Evolutionary conservation across 1,140 invertebrate genomes (phyloP).

Genomic region (Babylonia areolata): DNA sequence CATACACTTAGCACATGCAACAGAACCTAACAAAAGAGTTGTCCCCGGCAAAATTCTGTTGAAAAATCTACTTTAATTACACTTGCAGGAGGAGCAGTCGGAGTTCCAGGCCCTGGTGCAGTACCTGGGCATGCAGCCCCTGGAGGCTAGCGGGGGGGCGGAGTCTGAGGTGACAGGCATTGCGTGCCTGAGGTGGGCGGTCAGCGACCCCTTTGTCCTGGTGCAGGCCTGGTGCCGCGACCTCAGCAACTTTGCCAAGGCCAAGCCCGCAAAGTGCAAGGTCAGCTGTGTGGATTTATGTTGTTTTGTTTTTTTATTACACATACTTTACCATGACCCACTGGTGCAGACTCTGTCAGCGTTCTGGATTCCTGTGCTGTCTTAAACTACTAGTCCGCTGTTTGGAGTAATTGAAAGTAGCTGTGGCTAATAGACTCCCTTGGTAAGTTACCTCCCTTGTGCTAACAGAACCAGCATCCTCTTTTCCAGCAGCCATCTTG

Average conservation of each 20-base stretch:
- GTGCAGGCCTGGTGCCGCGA: conserved; percentile 74
- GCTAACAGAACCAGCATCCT: too few species aligned
- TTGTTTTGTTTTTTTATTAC: too few species aligned
- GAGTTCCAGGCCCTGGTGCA: conserved; percentile 58
- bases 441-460: too few species aligned
- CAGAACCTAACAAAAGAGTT: background rate
- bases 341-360: too few species aligned
- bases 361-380: too few species aligned
- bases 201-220: conserved; percentile 61
- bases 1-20: background rate
- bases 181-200: conserved; percentile 64
- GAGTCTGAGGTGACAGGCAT: conserved; percentile 31
- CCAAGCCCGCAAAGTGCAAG: conserved; percentile 65
- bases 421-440: too few species aligned
- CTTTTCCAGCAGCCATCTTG: too few species aligned
- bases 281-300: conserved; percentile 49
- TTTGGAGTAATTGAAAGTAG: too few species aligned
- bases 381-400: too few species aligned
- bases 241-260: conserved; percentile 70
- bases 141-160: conserved; percentile 31
- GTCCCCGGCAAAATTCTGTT: too few species aligned
- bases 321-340: too few species aligned
- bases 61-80: background rate
- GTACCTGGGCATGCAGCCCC: conserved; percentile 55
- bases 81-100: conserved; percentile 36